These are phyloP conservation scores for Sorex maritimensis DNA, from an alignment of 2,797 vertebrate species.

Conservation along the genomic window DNA sequence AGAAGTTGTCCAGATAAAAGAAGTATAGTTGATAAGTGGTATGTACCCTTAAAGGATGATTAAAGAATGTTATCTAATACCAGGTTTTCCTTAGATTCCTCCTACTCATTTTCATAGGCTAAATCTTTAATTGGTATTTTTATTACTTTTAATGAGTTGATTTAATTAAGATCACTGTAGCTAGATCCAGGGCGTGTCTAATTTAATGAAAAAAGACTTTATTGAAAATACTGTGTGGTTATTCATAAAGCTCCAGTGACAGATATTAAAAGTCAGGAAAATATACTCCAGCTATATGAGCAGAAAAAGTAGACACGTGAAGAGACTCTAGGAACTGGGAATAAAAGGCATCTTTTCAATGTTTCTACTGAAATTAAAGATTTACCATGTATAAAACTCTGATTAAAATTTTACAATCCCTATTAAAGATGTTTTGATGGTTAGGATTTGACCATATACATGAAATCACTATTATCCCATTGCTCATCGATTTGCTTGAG, in stretches of 20 bases:
- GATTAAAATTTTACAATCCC: not conserved
- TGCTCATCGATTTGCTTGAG: too few relatives aligned
- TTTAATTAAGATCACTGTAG: conserved; percentile 43
- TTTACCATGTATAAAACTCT: not conserved
- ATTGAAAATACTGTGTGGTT: not conserved
- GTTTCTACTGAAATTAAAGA: not conserved
- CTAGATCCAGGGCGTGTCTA: not conserved
- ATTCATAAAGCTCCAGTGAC: not conserved
- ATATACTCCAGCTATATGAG: not conserved
- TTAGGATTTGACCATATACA: not conserved
- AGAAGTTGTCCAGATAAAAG: too few relatives aligned
- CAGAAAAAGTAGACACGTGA: not conserved
- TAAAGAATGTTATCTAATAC: too few relatives aligned
- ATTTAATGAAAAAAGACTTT: conserved; percentile 11
- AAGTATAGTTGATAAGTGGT: too few relatives aligned
- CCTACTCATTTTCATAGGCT: not conserved
- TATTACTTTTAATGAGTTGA: conserved; percentile 34
- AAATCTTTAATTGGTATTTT: conserved; percentile 16
- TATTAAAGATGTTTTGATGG: not conserved
- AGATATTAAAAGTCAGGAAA: not conserved
- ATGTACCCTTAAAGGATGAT: too few relatives aligned
- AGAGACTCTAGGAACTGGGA: not conserved
- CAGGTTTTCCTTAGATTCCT: not conserved
- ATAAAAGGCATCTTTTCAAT: not conserved
- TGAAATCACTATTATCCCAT: too few relatives aligned